These are phyloP conservation scores for Ophioninae sp. DNA, from an alignment of 2,888 invertebrate genomes.

Conservation along the genomic window DNA sequence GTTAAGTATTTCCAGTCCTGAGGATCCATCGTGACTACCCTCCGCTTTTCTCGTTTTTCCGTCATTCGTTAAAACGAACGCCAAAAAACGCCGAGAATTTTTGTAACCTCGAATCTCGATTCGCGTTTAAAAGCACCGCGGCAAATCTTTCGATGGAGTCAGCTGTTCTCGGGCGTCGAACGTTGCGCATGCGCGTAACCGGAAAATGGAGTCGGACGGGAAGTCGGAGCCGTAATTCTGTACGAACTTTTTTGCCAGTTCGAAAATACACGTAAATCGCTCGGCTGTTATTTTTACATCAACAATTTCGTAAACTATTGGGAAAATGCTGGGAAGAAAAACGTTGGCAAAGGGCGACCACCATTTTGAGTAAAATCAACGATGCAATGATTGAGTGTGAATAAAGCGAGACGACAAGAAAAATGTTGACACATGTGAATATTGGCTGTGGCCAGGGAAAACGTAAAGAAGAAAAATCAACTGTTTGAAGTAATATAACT, in stretches of 20 bases:
- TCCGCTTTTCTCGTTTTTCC: constrained; percentile 32
- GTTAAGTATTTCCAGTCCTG: constrained; percentile 40
- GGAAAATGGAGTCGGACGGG: not conserved
- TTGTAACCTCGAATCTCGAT: not conserved
- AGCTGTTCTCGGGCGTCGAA: not conserved
- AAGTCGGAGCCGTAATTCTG: not conserved
- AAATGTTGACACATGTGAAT: not conserved
- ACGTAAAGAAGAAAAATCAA: not conserved
- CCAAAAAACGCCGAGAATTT: not conserved
- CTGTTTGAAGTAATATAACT: constrained; percentile 15
- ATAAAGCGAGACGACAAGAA: not conserved
- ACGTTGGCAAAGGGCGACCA: not conserved
- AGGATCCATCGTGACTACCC: constrained; percentile 35
- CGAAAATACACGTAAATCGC: not conserved
- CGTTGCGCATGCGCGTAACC: not conserved
- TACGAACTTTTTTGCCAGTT: not conserved
- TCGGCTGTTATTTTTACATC: not conserved
- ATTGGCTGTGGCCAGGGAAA: not conserved
- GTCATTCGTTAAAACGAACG: not conserved
- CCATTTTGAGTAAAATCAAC: not conserved
- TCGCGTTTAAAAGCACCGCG: not conserved
- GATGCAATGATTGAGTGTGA: not conserved
- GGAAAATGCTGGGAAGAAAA: not conserved
- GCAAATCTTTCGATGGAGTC: not conserved
- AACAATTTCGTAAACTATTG: not conserved